A percentile compares a stretch with the other conserved stretches of the same genome.
Evolutionary conservation across 2,113 vertebrate species (phyloP).

Genomic region (Eulacestoma nigropectus): DNA sequence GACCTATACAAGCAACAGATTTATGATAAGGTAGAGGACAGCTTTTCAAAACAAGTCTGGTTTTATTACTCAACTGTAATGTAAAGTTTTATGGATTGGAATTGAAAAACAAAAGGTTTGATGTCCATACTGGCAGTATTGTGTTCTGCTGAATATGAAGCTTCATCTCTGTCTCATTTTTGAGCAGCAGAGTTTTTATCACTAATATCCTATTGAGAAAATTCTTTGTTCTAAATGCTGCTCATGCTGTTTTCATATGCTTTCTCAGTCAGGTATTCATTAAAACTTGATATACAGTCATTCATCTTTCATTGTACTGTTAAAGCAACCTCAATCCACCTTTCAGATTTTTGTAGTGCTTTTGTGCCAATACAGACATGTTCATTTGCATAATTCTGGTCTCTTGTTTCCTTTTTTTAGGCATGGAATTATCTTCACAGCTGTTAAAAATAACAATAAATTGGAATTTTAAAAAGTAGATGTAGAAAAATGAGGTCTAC

Average conservation of each 20-base stretch:
- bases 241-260: background rate
- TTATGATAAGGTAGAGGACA: background rate
- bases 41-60: background rate
- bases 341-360: background rate
- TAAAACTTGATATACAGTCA: background rate
- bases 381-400: background rate
- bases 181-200: background rate
- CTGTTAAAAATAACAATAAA: background rate
- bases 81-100: conserved; percentile 24
- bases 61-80: conserved; percentile 15
- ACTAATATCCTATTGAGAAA: background rate
- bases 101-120: conserved; percentile 16
- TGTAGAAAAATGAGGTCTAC: background rate
- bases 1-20: background rate
- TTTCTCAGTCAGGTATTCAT: background rate
- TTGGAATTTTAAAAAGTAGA: background rate
- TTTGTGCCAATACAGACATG: background rate
- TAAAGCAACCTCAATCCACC: background rate
- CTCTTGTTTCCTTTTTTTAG: background rate
- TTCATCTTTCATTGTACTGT: background rate
- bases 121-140: background rate
- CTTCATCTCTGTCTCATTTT: background rate
- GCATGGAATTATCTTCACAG: background rate
- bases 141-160: background rate
- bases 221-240: background rate